Evolutionary conservation across 2,113 vertebrate species (phyloP).

Genomic region (Nestor notabilis): DNA sequence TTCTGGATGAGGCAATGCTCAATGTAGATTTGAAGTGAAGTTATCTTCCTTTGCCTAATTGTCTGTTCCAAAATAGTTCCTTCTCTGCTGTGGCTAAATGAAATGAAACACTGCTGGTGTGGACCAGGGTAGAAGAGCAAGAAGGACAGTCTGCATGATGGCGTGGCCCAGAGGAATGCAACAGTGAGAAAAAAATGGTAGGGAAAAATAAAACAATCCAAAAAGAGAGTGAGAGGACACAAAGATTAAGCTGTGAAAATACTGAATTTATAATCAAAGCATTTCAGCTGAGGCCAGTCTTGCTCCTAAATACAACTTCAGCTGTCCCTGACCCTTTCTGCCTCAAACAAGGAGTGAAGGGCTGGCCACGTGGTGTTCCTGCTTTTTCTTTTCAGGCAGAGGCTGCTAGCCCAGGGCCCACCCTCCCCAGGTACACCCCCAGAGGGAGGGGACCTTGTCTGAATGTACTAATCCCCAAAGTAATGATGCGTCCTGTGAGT

Average conservation of each 20-base stretch:
- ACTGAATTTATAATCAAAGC: background rate
- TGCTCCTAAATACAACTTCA: background rate
- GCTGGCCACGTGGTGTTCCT: background rate
- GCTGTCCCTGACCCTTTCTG: rapidly evolving
- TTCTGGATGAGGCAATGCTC: background rate
- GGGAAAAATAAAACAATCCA: background rate
- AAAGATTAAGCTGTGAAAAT: background rate
- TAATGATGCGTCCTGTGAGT: background rate
- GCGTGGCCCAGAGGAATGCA: background rate
- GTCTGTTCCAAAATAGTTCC: background rate
- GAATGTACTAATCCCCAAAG: slow-evolving; percentile 23
- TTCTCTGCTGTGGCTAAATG: background rate
- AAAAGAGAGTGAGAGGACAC: rapidly evolving
- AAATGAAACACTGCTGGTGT: background rate
- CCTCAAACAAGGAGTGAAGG: background rate
- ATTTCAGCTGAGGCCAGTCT: background rate
- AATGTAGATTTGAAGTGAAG: background rate
- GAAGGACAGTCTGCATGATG: background rate
- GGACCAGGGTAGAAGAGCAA: background rate
- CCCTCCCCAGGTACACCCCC: background rate
- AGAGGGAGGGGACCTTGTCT: background rate
- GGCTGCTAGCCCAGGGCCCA: background rate
- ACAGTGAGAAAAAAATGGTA: background rate
- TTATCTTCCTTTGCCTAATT: background rate
- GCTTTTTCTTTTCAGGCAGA: background rate